Conservation (phyloP, 35 echinoderm and acorn worm genomes). For the Chiridota heheva region DNA sequence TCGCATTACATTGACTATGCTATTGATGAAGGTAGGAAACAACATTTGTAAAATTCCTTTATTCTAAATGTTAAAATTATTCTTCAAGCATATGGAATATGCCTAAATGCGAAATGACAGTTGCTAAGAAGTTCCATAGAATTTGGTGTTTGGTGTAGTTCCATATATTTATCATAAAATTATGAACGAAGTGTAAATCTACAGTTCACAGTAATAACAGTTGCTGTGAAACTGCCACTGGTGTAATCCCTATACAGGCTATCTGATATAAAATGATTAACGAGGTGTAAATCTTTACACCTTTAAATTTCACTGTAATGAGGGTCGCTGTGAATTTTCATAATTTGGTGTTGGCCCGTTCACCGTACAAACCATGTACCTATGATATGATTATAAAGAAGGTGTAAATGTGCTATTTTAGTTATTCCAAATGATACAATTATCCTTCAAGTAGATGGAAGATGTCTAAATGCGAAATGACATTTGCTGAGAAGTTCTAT, state of each 20-base stretch:
- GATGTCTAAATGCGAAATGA: too few relatives aligned
- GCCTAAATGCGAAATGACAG: not conserved
- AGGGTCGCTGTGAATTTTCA: not conserved
- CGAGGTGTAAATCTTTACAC: not conserved
- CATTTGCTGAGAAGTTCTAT: too few relatives aligned
- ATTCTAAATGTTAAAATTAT: not conserved
- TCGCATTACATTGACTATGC: conserved; percentile 57
- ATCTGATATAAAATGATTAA: not conserved
- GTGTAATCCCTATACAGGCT: too few relatives aligned
- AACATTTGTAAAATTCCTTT: not conserved
- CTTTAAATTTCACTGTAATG: not conserved
- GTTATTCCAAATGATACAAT: not conserved
- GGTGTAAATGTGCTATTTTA: conserved; percentile 43
- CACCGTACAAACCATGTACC: not conserved
- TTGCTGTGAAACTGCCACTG: too few relatives aligned
- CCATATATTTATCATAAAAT: not conserved
- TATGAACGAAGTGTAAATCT: not conserved
- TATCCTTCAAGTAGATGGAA: not conserved
- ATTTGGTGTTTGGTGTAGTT: not conserved
- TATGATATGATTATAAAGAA: conserved; percentile 47
- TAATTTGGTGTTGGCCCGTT: not conserved
- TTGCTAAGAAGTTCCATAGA: not conserved
- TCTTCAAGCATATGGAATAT: not conserved
- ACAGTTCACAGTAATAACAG: too few relatives aligned
- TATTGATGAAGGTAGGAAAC: conserved; percentile 34